Percentiles rank a stretch among this genome's conserved stretches.
Conservation (phyloP, 2,888 invertebrate genomes). For the Gortyna flavago region DNA sequence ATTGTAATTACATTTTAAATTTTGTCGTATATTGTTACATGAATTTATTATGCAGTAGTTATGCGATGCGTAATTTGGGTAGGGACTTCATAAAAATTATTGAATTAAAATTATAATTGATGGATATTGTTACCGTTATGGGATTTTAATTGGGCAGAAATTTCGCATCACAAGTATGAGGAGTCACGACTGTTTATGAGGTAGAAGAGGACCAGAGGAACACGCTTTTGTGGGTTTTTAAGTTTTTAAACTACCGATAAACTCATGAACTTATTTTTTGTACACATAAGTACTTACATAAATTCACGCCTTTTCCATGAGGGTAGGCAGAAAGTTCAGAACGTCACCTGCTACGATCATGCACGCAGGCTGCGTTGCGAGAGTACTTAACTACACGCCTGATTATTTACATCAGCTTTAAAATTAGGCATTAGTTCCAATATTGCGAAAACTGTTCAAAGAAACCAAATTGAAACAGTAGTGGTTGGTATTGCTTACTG, state of each 20-base stretch:
- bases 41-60: slow-evolving; percentile 62
- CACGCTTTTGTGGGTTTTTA: background rate
- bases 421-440: background rate
- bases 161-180: slow-evolving; percentile 23
- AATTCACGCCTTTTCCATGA: background rate
- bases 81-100: slow-evolving; percentile 53
- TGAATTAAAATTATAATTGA: slow-evolving; percentile 57
- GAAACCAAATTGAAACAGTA: slow-evolving; percentile 7
- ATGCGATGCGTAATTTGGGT: slow-evolving; percentile 52
- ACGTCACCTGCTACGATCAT: too few relatives aligned
- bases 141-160: slow-evolving; percentile 56
- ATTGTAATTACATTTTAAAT: slow-evolving; percentile 86
- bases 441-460: background rate
- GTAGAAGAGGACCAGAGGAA: background rate
- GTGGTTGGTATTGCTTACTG: background rate
- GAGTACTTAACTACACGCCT: too few relatives aligned
- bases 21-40: slow-evolving; percentile 69
- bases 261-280: background rate
- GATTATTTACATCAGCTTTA: background rate
- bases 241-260: slow-evolving; percentile 5
- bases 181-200: slow-evolving; percentile 16
- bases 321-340: background rate
- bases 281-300: background rate
- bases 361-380: too few relatives aligned
- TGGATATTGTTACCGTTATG: slow-evolving; percentile 42